These are phyloP conservation scores for Trichopoda pennipes DNA, from an alignment of 2,888 invertebrate species.

Conservation along the genomic window DNA sequence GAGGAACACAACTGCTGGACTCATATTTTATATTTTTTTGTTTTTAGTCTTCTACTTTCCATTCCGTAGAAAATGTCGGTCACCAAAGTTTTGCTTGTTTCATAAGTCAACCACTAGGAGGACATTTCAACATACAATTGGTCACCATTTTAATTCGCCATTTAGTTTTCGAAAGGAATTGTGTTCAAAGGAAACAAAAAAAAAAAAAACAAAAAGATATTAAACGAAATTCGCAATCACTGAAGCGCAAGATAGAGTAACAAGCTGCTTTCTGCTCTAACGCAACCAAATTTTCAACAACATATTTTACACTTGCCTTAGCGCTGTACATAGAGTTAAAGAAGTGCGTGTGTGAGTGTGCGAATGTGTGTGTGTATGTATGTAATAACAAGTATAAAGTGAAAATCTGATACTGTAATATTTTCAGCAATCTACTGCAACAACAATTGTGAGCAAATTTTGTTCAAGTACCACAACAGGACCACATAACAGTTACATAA, in stretches of 20 bases:
- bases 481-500: conserved; percentile 48
- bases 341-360: no score
- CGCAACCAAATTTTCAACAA: conserved; percentile 22
- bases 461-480: conserved; percentile 58
- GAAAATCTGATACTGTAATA: not conserved
- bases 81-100: conserved; percentile 39
- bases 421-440: not conserved
- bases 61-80: conserved; percentile 29
- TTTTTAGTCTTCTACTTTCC: not conserved
- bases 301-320: conserved; percentile 32
- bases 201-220: not conserved
- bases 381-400: no score
- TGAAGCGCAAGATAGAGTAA: conserved; percentile 8
- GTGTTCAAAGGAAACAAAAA: no score
- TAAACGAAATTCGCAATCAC: conserved; percentile 39
- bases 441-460: conserved; percentile 42
- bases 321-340: not conserved
- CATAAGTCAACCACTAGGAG: conserved; percentile 7
- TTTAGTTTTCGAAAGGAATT: conserved; percentile 19
- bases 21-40: conserved; percentile 21
- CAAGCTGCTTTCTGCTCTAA: conserved; percentile 12
- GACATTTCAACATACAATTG: not conserved
- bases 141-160: not conserved
- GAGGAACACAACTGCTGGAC: conserved; percentile 45
- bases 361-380: no score